Evolutionary conservation across 2,113 vertebrate genomes (phyloP).

Genomic region (Motacilla alba): DNA sequence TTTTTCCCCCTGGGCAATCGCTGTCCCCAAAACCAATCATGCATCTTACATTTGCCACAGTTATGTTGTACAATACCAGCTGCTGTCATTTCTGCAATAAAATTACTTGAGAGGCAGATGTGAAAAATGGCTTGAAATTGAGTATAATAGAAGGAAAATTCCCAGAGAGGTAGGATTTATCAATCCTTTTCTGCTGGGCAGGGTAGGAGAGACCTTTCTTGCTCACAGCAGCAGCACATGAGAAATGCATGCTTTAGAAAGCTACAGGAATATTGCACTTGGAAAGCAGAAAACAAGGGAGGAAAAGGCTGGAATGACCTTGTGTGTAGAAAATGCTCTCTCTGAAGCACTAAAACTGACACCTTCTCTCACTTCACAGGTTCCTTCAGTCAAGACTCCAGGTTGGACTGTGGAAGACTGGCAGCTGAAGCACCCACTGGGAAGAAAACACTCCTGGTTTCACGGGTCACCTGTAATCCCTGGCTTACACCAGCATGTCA

Average conservation of each 20-base stretch:
- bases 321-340: accelerated
- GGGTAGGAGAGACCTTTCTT: neutral
- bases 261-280: neutral
- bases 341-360: neutral
- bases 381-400: neutral
- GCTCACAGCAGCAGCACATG: neutral
- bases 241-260: neutral
- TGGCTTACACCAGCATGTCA: neutral
- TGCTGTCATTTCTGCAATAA: neutral
- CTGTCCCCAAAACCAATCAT: neutral
- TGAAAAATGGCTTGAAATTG: neutral
- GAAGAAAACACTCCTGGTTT: neutral
- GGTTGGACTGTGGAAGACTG: neutral
- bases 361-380: neutral
- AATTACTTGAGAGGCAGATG: neutral
- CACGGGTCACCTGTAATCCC: neutral
- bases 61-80: neutral
- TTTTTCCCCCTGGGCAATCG: neutral
- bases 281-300: neutral
- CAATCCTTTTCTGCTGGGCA: neutral
- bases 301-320: neutral
- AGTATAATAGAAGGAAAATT: neutral
- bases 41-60: neutral
- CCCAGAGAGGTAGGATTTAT: neutral
- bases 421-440: accelerated